Conservation (phyloP, 92 coral and sea anemone species). For the Siderastrea siderea region DNA sequence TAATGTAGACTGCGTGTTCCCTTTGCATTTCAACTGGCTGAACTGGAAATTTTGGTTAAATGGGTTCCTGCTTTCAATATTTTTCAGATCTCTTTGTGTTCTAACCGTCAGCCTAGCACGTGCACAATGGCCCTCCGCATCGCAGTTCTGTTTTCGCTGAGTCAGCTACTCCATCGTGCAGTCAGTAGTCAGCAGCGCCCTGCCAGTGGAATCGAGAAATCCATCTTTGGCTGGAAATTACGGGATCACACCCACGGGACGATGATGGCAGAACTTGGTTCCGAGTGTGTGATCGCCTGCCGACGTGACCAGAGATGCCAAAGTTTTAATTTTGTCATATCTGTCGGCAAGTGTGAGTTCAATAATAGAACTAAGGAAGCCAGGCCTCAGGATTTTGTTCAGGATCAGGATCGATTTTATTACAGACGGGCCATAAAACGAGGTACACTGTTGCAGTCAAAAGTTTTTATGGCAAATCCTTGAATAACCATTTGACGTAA, state of each 20-base stretch:
- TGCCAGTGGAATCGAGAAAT: background rate
- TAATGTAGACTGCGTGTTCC: too few species aligned
- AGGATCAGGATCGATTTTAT: conserved; percentile 1
- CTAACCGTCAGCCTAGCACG: too few species aligned
- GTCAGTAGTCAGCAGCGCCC: background rate
- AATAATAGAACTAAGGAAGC: conserved; percentile 32
- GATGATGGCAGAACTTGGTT: background rate
- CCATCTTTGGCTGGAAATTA: conserved; percentile 12
- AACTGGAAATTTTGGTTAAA: too few species aligned
- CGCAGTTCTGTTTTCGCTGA: background rate
- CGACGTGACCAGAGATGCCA: conserved; percentile 10
- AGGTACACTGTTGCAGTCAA: background rate
- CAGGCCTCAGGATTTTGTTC: conserved; percentile 18
- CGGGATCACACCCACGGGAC: background rate
- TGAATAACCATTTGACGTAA: too few species aligned
- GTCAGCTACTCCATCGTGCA: background rate
- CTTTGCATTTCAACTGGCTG: too few species aligned
- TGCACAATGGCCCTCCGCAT: background rate
- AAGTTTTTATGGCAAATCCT: too few species aligned
- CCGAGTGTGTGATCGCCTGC: background rate
- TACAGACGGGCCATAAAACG: background rate
- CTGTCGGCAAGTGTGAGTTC: background rate
- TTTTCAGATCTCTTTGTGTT: too few species aligned
- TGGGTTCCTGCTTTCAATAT: too few species aligned
- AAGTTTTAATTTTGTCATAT: conserved; percentile 11